Base-by-base conservation (phyloP, 2,888 invertebrate genomes). In the Cephus nigrinus region DNA sequence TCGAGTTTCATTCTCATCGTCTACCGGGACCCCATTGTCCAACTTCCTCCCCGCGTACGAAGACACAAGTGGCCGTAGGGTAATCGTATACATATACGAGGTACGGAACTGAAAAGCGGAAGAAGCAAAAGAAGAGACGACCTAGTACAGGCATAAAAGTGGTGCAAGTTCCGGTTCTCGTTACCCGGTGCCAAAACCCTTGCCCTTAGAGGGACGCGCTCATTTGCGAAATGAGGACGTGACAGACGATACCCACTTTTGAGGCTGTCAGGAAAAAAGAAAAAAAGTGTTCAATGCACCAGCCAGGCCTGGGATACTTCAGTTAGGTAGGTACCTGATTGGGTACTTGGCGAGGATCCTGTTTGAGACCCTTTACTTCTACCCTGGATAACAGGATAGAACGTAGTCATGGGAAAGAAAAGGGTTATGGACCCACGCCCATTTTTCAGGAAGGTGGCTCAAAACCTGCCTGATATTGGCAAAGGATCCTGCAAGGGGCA, bases 181-280 rank as follows among this genome's bases (percentile, higher is more conserved):
- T 23, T 23, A 55, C 23, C 23, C 2, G 55, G 23, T 55, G 23
- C 55, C 15, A 55, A 55, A 55, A 23, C 55, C 55, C 23, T 23
- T 55, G 15, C 23, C 23, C 32, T 32, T 5, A 9, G 23, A 55
- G 55, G 55, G 55, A 55, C 55, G 55, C 55, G 55, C 23, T 55
- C 55, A 55, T 55, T 55, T 23, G 55, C 55, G 55, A 55, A 55
- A 55, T 23, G 77, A 79, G 82, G 81, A 80, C 82, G 74, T 76
- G 86, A 82, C 83, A 87, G 79, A 73, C 81, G 86, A 87, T 85
- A 86, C 78, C 75, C 78, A 72, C 76, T 55, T 55, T 55, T 9
- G 23, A 23, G 15, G 15, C 55, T 55, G 55, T 55, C 23, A 55
- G 5, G 23, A 55, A 55, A 55, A 23, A 55, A 23, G 9, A 55